Base-by-base conservation (phyloP, 2,888 invertebrate species). In the Conchocele bisecta region DNA sequence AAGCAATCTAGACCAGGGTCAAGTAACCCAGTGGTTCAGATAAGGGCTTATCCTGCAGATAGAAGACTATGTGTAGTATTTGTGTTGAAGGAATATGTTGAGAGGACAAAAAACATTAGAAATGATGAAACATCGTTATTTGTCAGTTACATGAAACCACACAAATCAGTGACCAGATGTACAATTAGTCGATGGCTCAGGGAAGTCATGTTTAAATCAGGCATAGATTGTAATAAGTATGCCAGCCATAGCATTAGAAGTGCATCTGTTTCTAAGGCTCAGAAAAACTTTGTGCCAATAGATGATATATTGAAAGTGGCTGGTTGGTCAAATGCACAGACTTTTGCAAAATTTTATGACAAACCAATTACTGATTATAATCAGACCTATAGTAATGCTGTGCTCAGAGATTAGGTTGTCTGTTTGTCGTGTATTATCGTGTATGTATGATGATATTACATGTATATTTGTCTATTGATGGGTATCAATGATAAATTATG, bases 101-200 rank as follows among this genome's bases (percentile, higher is more conserved):
- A 46, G 28, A 46, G 46, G 17, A 54, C 54, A 35, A 26, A 22
- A 54, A 35, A 6, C 20, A 7, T 54, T 3, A 17, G 26, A 31
- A n/a, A 29, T 6, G 17, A 31, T 3, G 1, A 50, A 39, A 24
- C 3, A 37, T 6, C 28, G 6, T 50, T 35, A 5, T 37, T 33
- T 50, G 4, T 60, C 20, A 35, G 50, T 35, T 28, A 58, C 33
- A 31, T 58, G 6, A 42, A 58, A 29, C 58, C 58, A 22, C 26
- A 22, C 29, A 17, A 39, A 15, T 42, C 56, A 22, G 41, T 56
- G 39, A 9, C 22, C n/a, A 56, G 20, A 37, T 17, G 13, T 39
- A 56, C 56, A 13, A 41, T 56, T 2, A 56, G 56, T 26, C 39
- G 41, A 24, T 56, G 39, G 39, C 13, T 56, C 5, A 56, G 42